phyloP scores from a whole-genome alignment of 1,140 invertebrate genomes.

The Fopius arisanus region DNA sequence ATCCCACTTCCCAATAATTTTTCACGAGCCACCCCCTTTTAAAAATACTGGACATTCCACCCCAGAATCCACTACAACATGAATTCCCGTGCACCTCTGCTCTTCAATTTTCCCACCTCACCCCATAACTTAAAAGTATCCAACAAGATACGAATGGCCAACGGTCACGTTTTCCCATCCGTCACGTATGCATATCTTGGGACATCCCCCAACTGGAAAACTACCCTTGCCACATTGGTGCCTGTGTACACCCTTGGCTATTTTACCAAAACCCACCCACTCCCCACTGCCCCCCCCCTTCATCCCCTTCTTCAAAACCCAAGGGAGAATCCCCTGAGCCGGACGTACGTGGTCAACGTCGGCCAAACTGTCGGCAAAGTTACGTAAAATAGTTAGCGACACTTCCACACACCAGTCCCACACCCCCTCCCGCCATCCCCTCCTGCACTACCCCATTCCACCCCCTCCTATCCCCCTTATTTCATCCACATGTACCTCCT shows the following conservation, averaged over 20 bases:
- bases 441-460: conserved; percentile 10
- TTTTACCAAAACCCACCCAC: conserved; percentile 29
- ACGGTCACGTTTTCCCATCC: conserved; percentile 58
- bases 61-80: neutral
- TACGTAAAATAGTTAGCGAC: conserved; percentile 68
- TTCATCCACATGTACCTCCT: conserved; percentile 11
- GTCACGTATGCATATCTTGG: conserved; percentile 67
- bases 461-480: conserved; percentile 13
- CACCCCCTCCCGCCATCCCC: conserved; percentile 22
- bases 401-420: conserved; percentile 49
- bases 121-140: neutral
- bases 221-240: conserved; percentile 31
- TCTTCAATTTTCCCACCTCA: neutral
- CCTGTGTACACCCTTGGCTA: conserved; percentile 40
- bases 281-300: neutral
- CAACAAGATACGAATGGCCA: conserved; percentile 20
- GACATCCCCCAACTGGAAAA: conserved; percentile 46
- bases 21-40: no score
- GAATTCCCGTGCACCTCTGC: neutral
- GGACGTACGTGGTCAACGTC: conserved; percentile 66
- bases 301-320: conserved; percentile 43
- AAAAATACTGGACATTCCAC: no score
- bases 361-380: conserved; percentile 65
- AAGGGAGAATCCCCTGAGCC: conserved; percentile 52
- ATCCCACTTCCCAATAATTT: no score